Evolutionary conservation across 2,797 vertebrate species (phyloP).

Genomic region (Decapterus maruadsi): DNA sequence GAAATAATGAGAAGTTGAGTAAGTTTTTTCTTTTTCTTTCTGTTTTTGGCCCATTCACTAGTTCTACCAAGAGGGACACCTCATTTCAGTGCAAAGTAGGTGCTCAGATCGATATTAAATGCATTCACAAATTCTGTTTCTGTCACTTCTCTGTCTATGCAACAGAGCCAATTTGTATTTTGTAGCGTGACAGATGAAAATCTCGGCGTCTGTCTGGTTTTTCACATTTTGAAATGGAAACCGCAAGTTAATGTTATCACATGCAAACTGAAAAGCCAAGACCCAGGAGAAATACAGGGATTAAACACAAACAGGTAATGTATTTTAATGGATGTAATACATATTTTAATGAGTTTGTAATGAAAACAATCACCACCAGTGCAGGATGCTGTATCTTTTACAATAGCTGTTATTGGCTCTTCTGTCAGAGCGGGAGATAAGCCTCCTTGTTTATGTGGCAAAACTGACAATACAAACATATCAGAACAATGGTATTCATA

Average conservation of each 20-base stretch:
- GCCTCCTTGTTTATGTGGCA: slow-evolving; percentile 20
- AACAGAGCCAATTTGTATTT: slow-evolving; percentile 41
- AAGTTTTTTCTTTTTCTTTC: not conserved
- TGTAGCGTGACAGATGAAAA: slow-evolving; percentile 26
- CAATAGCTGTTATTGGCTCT: not conserved
- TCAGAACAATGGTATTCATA: slow-evolving; percentile 28
- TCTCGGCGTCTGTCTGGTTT: not conserved
- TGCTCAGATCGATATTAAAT: slow-evolving; percentile 45
- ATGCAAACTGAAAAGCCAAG: slow-evolving; percentile 9
- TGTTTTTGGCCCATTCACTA: slow-evolving; percentile 16
- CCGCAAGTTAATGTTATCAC: slow-evolving; percentile 9
- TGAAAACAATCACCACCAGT: not conserved
- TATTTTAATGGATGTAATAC: slow-evolving; percentile 23
- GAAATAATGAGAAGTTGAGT: slow-evolving; percentile 21
- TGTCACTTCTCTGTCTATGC: slow-evolving; percentile 7
- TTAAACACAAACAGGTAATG: not conserved
- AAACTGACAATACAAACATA: slow-evolving; percentile 14
- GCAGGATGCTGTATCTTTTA: not conserved
- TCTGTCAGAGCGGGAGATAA: not conserved
- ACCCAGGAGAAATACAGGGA: not conserved
- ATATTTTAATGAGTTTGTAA: slow-evolving; percentile 18
- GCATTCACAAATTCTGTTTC: slow-evolving; percentile 41
- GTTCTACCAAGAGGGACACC: slow-evolving; percentile 7
- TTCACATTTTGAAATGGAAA: slow-evolving; percentile 42
- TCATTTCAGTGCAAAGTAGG: slow-evolving; percentile 31